Percentiles rank a stretch among this genome's conserved stretches.
Conservation (phyloP, 2,113 vertebrate genomes). For the Cottus gobio region DNA sequence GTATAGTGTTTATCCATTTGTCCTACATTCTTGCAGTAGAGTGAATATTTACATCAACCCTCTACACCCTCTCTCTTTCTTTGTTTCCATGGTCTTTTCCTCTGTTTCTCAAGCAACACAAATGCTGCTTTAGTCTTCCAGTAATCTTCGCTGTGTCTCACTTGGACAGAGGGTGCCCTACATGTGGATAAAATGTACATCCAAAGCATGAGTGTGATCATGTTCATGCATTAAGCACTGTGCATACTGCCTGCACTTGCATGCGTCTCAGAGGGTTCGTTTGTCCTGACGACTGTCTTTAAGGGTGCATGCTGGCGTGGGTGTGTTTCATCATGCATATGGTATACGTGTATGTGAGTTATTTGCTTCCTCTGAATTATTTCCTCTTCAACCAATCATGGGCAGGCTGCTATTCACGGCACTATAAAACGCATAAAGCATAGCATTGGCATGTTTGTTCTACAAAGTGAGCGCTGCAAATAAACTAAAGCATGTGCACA, state of each 20-base stretch:
- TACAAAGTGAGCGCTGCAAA: conserved; percentile 8
- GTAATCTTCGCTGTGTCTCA: conserved; percentile 27
- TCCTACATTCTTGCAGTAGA: conserved; percentile 8
- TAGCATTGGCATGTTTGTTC: conserved; percentile 15
- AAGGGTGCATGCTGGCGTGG: conserved; percentile 12
- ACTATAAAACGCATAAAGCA: conserved; percentile 38
- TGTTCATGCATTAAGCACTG: neutral
- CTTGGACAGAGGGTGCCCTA: conserved; percentile 29
- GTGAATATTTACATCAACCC: conserved; percentile 36
- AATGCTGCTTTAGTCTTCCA: conserved; percentile 33
- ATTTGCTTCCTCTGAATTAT: conserved; percentile 46
- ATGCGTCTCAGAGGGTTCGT: conserved; percentile 8
- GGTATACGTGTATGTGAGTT: neutral
- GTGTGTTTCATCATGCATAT: conserved; percentile 1
- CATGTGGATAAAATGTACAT: conserved; percentile 32
- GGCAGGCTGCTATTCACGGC: conserved; percentile 34
- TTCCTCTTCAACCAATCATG: conserved; percentile 30
- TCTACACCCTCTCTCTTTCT: conserved; percentile 1
- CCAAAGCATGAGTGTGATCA: conserved; percentile 16
- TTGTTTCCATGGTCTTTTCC: conserved; percentile 18
- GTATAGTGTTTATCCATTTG: conserved; percentile 15
- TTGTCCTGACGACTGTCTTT: neutral
- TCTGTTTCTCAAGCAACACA: conserved; percentile 19
- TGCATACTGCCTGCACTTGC: neutral
- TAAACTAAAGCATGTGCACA: neutral